These are phyloP conservation scores for Saguinus imperator DNA, from an alignment of 2,113 vertebrate species.

Conservation along the genomic window DNA sequence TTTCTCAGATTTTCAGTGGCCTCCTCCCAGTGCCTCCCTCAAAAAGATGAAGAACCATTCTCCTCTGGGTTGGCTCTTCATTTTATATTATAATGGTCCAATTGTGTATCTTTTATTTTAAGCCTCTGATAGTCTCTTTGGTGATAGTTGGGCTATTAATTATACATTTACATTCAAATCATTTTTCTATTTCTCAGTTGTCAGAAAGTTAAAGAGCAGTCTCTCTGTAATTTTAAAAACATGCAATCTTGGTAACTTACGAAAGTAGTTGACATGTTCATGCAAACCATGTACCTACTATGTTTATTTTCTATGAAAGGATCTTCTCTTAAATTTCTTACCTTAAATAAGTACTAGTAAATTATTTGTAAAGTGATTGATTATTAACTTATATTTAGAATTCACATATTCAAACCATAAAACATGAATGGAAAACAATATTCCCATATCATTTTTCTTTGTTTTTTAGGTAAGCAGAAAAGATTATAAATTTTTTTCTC, in stretches of 20 bases:
- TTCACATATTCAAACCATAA: not conserved
- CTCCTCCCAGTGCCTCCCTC: accelerated
- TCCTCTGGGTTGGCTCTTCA: not conserved
- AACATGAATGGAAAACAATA: not conserved
- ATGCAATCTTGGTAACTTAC: not conserved
- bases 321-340: constrained; percentile 10
- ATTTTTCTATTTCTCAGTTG: not conserved
- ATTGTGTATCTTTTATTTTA: not conserved
- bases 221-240: constrained; percentile 8
- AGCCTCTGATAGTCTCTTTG: not conserved
- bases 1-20: not conserved
- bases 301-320: not conserved
- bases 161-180: not conserved
- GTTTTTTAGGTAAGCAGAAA: not conserved
- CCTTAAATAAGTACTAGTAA: not conserved
- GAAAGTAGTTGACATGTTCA: not conserved
- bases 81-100: constrained; percentile 17
- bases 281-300: not conserved
- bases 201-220: constrained; percentile 16
- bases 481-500: not conserved
- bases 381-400: not conserved
- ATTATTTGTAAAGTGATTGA: not conserved
- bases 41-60: not conserved
- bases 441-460: not conserved
- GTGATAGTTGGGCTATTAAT: not conserved